A percentile compares a stretch with the other conserved stretches of the same genome.
These are phyloP conservation scores for Hirtodrosophila alboralis DNA, from an alignment of 2,888 invertebrate species.

Conservation along the genomic window DNA sequence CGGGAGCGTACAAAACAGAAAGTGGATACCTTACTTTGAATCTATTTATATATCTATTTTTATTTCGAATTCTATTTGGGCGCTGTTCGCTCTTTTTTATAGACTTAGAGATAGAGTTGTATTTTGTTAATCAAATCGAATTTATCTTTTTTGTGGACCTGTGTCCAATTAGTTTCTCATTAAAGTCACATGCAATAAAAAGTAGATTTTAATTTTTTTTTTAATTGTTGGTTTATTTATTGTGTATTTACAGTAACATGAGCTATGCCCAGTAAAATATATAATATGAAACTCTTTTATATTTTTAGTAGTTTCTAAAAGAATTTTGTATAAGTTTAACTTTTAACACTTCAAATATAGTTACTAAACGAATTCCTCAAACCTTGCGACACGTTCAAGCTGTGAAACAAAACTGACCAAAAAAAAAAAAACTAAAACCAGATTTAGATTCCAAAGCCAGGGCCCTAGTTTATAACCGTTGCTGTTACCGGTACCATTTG, in stretches of 20 bases:
- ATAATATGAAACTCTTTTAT: too few species aligned
- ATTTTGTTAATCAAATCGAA: conserved; percentile 64
- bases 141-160: conserved; percentile 34
- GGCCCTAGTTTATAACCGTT: conserved; percentile 7
- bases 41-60: conserved; percentile 13
- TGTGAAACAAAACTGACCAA: conserved; percentile 41
- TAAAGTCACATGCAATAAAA: conserved; percentile 58
- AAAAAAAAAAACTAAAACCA: too few species aligned
- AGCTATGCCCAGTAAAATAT: neutral
- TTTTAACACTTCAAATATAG: neutral
- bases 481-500: conserved; percentile 35
- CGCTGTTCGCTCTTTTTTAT: conserved; percentile 8
- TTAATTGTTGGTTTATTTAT: conserved; percentile 17
- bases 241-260: conserved; percentile 9
- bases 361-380: too few species aligned
- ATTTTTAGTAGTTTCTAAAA: neutral
- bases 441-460: conserved; percentile 4
- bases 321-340: neutral
- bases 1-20: conserved; percentile 52
- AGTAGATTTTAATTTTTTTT: too few species aligned
- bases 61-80: conserved; percentile 1
- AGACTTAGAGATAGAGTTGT: conserved; percentile 50
- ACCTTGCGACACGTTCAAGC: conserved; percentile 33
- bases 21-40: conserved; percentile 60
- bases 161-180: conserved; percentile 72